Evolutionary conservation across 2,113 vertebrate genomes (phyloP), one percentile per base, ranked within the genome.

Genomic region (Clarias gariepinus): DNA sequence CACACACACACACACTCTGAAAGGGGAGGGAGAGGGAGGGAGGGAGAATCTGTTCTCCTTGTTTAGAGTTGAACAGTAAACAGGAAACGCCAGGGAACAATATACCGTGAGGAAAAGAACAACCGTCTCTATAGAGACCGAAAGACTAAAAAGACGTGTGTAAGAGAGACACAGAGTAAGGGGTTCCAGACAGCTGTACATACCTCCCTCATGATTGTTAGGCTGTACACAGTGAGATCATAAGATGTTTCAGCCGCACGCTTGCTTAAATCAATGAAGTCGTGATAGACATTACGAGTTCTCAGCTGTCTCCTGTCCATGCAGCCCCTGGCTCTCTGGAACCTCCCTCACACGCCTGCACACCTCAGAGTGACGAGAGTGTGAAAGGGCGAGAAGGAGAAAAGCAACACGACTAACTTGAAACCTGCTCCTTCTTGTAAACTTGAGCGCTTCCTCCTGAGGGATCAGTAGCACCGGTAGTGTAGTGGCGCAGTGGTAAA

Each of bases 71-170:
- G 8, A 86, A 60, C 36, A 80, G 88, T 94, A 94, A 95, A 94
- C 93, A 93, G 93, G 94, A 95, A 93, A 87, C 89, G 77, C 3
- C 36, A 77, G 88, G 84, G 91, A 94, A 95, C 93, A 95, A 92
- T 94, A 85, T 63, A 66, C 61, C 85, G 76, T 60, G 80, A 25
- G 3, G 81, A 80, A 69, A 68, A 71, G 63, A 87, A 68, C 36
- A 30, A 77, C 11, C 23, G 57, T 53, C 36, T 74, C 81, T 58
- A 36, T 52, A 47, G 53, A 28, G 36, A 79, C 36, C 12, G 33
- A 30, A 33, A 82, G 47, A n/a, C 47, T 8, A 69, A 55, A 11
- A 4, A 41, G 57, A 21, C 23, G n/a, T 84, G 36, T 63, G 12
- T 91, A n/a, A 66, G 13, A 1, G 25, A 13, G 11, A n/a, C 25